These are phyloP conservation scores for Urophycis tenuis DNA, from an alignment of 2,797 vertebrate species.

Conservation along the genomic window DNA sequence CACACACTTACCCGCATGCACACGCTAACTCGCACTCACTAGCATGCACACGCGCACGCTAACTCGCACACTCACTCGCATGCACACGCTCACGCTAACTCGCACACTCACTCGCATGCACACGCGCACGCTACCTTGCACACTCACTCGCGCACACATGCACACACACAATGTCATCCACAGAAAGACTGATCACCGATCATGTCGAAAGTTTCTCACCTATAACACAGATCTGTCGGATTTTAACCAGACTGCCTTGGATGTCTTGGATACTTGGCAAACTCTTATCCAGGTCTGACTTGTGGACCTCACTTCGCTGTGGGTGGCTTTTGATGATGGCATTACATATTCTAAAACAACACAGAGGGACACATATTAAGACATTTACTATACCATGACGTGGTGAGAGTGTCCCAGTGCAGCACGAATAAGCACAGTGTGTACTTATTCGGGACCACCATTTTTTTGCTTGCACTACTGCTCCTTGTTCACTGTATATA, in stretches of 20 bases:
- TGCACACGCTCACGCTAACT: too few species aligned
- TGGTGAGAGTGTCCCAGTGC: too few species aligned
- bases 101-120: too few species aligned
- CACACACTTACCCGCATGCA: too few species aligned
- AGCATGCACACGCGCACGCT: not conserved
- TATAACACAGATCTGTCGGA: conserved; percentile 88
- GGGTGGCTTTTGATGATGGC: conserved; percentile 93
- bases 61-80: not conserved
- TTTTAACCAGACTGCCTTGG: conserved; percentile 80
- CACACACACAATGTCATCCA: not conserved
- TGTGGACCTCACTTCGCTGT: conserved; percentile 79
- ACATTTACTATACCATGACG: not conserved
- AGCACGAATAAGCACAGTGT: too few species aligned
- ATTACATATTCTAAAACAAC: conserved; percentile 76
- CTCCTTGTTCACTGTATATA: too few species aligned
- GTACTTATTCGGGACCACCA: too few species aligned
- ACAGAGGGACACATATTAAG: not conserved
- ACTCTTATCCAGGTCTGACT: conserved; percentile 82
- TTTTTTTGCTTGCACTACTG: too few species aligned
- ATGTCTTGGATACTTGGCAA: conserved; percentile 88
- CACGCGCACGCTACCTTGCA: too few species aligned
- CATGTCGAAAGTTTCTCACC: conserved; percentile 65
- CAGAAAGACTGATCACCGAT: not conserved
- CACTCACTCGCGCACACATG: too few species aligned
- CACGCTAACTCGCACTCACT: conserved; percentile 9